Evolutionary conservation across 1,140 invertebrate genomes (phyloP).

Genomic region (Popillia japonica): DNA sequence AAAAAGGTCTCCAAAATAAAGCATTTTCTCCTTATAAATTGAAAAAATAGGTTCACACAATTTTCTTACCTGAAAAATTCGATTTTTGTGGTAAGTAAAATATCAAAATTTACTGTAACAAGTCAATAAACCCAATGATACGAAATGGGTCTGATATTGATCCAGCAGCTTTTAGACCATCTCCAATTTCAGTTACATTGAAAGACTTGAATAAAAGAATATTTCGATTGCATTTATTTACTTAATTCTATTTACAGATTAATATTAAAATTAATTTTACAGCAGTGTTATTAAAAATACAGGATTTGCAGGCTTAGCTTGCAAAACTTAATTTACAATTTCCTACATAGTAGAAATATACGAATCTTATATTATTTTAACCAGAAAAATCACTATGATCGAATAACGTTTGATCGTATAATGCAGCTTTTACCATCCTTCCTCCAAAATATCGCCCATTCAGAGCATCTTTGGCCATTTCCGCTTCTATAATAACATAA

Average conservation of each 20-base stretch:
- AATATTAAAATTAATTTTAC: conserved; percentile 31
- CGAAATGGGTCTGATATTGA: no score
- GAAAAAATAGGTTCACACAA: no score
- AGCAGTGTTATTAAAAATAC: conserved; percentile 29
- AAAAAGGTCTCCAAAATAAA: no score
- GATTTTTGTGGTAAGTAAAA: no score
- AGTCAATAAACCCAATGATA: no score
- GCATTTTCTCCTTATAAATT: no score
- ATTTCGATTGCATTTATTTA: conserved; percentile 16
- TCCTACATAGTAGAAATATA: conserved; percentile 52
- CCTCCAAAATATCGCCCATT: conserved; percentile 97
- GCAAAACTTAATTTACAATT: conserved; percentile 26
- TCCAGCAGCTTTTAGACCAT: no score
- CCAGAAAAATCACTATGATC: conserved; percentile 97
- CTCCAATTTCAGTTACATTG: no score
- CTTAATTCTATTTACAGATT: conserved; percentile 36
- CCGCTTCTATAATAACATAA: conserved; percentile 81
- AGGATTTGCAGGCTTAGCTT: conserved; percentile 34
- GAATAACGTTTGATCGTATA: conserved; percentile 96
- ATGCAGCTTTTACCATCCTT: conserved; percentile 87
- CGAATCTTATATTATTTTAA: conserved; percentile 60
- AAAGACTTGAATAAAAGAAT: conserved; percentile 11
- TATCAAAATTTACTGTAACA: no score
- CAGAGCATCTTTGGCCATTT: conserved; percentile 84
- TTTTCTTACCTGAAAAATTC: no score